These are phyloP conservation scores for Sycobia sp. DNA, from an alignment of 1,140 invertebrate species.

Conservation along the genomic window DNA sequence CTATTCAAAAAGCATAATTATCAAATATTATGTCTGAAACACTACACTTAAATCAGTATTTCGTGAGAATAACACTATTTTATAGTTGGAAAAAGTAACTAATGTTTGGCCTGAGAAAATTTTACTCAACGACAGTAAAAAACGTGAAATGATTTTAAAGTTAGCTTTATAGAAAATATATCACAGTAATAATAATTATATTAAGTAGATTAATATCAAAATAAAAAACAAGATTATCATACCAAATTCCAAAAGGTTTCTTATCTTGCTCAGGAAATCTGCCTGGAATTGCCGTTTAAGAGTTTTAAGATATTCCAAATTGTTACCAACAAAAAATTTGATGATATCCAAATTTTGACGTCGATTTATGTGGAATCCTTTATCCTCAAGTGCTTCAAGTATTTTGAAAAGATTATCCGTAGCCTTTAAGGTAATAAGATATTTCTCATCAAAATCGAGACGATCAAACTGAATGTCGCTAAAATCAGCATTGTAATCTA, in stretches of 20 bases:
- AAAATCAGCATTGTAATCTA: slow-evolving; percentile 7
- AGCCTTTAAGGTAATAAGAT: not conserved
- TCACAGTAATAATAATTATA: no score
- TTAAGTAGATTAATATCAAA: not conserved
- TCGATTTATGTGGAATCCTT: not conserved
- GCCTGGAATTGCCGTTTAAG: not conserved
- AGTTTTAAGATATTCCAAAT: not conserved
- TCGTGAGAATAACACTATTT: no score
- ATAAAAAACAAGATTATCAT: not conserved
- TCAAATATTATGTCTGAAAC: no score
- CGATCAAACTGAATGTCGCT: not conserved
- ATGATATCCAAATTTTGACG: not conserved
- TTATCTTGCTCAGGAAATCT: not conserved
- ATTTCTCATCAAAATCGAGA: not conserved
- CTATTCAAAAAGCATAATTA: no score
- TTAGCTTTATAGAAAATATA: no score
- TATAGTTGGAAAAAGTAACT: no score
- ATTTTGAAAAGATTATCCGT: not conserved
- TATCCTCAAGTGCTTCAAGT: not conserved
- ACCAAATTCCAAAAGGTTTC: slow-evolving; percentile 6
- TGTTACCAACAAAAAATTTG: slow-evolving; percentile 1
- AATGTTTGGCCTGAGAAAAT: no score
- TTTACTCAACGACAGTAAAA: no score
- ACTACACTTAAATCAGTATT: no score
- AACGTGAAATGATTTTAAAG: not conserved